phyloP scores from a whole-genome alignment of 2,797 vertebrate species.

The Hydrocynus forskahlii region DNA sequence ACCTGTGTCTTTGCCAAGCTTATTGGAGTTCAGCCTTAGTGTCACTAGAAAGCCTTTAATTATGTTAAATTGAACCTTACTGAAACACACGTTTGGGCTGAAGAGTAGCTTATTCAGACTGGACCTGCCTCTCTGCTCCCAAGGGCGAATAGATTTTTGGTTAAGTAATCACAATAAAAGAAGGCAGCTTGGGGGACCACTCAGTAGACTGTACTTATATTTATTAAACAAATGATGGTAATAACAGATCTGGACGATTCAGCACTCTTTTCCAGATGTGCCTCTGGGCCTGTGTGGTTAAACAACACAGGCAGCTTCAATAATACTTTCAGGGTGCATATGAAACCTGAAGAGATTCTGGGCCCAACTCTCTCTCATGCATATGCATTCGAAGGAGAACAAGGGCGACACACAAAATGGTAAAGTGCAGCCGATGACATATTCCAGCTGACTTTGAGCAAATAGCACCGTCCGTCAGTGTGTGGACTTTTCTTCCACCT shows the following conservation, averaged over 20 bases:
- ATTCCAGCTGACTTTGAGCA: no score
- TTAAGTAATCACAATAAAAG: slow-evolving; percentile 45
- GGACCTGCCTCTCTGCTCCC: slow-evolving; percentile 17
- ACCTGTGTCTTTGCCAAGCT: slow-evolving; percentile 6
- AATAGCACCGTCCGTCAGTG: no score
- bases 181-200: slow-evolving; percentile 25
- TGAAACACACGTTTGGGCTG: slow-evolving; percentile 34
- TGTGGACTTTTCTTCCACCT: no score
- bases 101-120: slow-evolving; percentile 15
- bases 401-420: no score
- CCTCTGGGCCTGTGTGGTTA: not conserved
- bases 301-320: not conserved
- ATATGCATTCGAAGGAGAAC: no score
- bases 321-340: not conserved
- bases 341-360: no score
- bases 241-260: slow-evolving; percentile 31
- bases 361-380: not conserved
- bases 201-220: slow-evolving; percentile 45
- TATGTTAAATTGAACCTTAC: slow-evolving; percentile 52
- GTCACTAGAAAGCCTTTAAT: slow-evolving; percentile 54
- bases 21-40: slow-evolving; percentile 23
- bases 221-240: slow-evolving; percentile 37
- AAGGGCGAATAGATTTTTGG: slow-evolving; percentile 28
- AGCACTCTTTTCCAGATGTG: slow-evolving; percentile 31
- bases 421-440: no score